Conservation (phyloP, 2,113 vertebrate species). For the Odontophorus gujanensis region DNA sequence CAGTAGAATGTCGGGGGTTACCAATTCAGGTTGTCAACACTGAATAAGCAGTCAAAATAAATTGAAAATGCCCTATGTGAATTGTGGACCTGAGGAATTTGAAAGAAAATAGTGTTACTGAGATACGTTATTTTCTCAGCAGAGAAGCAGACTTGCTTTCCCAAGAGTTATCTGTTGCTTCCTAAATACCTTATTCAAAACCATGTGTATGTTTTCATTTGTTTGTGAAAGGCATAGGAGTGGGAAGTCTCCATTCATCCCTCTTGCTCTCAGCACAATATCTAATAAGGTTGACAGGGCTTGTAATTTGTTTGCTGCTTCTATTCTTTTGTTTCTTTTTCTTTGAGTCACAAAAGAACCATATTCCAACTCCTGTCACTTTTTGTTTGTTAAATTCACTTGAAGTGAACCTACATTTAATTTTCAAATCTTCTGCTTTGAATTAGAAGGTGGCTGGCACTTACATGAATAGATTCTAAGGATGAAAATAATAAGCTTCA, state of each 20-base stretch:
- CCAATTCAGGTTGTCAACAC: constrained; percentile 30
- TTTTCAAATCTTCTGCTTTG: constrained; percentile 42
- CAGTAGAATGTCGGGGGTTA: neutral
- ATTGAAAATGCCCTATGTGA: constrained; percentile 23
- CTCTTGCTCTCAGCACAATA: neutral
- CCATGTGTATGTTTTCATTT: constrained; percentile 39
- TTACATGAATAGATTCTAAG: constrained; percentile 43
- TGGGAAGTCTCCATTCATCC: constrained; percentile 52
- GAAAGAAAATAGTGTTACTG: constrained; percentile 8
- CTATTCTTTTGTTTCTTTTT: constrained; percentile 42
- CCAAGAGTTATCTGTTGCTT: constrained; percentile 34
- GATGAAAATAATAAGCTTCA: constrained; percentile 52
- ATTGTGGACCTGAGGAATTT: neutral
- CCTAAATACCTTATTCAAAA: constrained; percentile 28
- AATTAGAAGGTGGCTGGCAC: constrained; percentile 46
- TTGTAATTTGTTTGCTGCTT: constrained; percentile 61
- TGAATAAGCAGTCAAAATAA: constrained; percentile 46
- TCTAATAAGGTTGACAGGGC: constrained; percentile 38
- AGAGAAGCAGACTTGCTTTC: constrained; percentile 42
- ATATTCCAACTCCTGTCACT: constrained; percentile 36
- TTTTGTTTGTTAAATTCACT: constrained; percentile 42
- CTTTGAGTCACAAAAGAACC: constrained; percentile 28
- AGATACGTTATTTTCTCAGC: constrained; percentile 37
- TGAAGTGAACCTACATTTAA: constrained; percentile 47
- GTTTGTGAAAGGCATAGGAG: constrained; percentile 11